Percentiles rank a stretch among this genome's conserved stretches.
phyloP scores from a whole-genome alignment of 2,113 vertebrate species.

The Nesogale talazaci region DNA sequence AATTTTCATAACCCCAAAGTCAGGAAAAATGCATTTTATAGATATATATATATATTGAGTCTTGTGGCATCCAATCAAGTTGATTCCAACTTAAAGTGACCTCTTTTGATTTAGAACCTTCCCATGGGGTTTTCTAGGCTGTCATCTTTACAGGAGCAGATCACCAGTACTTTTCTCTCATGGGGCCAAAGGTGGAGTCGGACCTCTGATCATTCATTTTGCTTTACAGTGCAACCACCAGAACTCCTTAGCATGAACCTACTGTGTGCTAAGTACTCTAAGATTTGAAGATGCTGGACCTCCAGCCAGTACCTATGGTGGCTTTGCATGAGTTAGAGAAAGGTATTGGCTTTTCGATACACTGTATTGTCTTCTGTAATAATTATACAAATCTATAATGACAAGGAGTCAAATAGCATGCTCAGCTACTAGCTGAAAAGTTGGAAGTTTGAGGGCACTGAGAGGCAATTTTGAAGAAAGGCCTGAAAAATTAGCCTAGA shows the following conservation, averaged over 20 bases:
- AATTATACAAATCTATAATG: neutral
- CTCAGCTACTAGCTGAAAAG: neutral
- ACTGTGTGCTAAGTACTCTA: neutral
- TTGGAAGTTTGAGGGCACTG: neutral
- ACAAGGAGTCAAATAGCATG: neutral
- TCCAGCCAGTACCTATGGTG: neutral
- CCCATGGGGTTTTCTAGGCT: neutral
- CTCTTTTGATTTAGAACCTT: too few species aligned
- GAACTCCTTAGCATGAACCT: neutral
- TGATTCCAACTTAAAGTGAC: too few species aligned
- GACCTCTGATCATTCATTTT: neutral
- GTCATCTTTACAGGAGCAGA: neutral
- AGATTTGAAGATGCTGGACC: neutral
- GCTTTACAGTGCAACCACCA: neutral
- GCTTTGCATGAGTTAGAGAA: constrained; percentile 39
- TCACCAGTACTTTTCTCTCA: neutral
- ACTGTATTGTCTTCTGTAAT: constrained; percentile 41
- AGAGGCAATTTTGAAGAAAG: neutral
- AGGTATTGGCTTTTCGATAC: constrained; percentile 21
- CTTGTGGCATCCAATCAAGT: too few species aligned
- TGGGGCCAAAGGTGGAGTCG: neutral
- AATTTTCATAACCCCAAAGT: too few species aligned
- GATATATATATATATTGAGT: too few species aligned
- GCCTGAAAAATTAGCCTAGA: neutral
- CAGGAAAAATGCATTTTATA: too few species aligned